These are phyloP conservation scores for Plebejus argus DNA, from an alignment of 2,888 invertebrate species.

Conservation along the genomic window DNA sequence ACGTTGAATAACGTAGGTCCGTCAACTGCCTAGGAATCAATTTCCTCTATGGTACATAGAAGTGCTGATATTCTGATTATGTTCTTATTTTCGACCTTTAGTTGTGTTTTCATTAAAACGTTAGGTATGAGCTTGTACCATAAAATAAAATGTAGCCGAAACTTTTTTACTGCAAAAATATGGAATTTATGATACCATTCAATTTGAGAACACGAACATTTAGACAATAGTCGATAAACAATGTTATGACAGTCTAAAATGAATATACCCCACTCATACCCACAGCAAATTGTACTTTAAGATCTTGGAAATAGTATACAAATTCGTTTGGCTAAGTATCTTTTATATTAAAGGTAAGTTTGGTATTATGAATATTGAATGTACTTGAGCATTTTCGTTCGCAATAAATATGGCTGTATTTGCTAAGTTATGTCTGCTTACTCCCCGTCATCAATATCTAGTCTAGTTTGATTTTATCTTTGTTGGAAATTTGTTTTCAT, in stretches of 20 bases:
- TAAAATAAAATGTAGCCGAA: not conserved
- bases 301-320: slow-evolving; percentile 36
- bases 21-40: no score
- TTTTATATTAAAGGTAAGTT: slow-evolving; percentile 17
- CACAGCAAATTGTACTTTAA: slow-evolving; percentile 43
- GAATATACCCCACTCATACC: slow-evolving; percentile 44
- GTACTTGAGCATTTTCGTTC: slow-evolving; percentile 23
- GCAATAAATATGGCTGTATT: slow-evolving; percentile 25
- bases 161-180: not conserved
- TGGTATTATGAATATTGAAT: slow-evolving; percentile 15
- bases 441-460: not conserved
- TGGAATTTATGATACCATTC: slow-evolving; percentile 38
- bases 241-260: slow-evolving; percentile 60
- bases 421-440: not conserved
- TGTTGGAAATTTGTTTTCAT: not conserved
- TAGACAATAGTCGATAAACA: slow-evolving; percentile 65
- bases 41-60: no score
- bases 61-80: not conserved
- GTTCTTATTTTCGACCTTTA: not conserved
- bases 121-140: not conserved
- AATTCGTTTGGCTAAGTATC: slow-evolving; percentile 37
- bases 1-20: no score
- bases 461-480: not conserved
- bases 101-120: not conserved
- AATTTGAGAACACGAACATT: slow-evolving; percentile 42